Evolutionary conservation across 2,113 vertebrate species (phyloP).

Genomic region (Ovibos moschatus): DNA sequence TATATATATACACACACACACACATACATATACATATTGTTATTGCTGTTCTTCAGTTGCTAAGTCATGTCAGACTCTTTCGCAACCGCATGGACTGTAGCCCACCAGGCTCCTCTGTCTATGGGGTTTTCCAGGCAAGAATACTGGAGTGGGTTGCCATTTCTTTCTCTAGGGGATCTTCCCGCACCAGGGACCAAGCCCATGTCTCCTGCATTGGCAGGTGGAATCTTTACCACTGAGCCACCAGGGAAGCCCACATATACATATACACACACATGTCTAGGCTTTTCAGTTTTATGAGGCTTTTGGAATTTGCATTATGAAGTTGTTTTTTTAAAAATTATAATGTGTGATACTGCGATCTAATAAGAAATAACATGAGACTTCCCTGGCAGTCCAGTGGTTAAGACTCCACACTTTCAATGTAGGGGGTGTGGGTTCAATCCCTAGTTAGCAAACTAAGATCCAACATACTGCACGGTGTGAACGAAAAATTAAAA

Average conservation of each 20-base stretch:
- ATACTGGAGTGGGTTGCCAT: neutral
- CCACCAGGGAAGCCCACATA: neutral
- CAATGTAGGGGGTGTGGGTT: neutral
- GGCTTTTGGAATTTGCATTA: neutral
- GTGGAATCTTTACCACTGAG: neutral
- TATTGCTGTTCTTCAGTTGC: neutral
- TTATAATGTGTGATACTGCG: neutral
- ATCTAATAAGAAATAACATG: neutral
- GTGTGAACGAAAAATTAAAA: neutral
- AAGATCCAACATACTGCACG: neutral
- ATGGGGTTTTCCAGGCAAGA: neutral
- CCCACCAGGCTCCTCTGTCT: neutral
- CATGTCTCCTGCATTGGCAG: neutral
- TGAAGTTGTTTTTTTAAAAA: neutral
- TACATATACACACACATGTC: neutral
- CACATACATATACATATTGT: neutral
- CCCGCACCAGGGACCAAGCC: neutral
- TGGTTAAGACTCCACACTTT: neutral
- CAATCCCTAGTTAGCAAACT: neutral
- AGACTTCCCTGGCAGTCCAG: neutral
- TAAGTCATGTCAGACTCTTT: neutral
- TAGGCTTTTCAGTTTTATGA: neutral
- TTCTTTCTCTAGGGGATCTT: neutral
- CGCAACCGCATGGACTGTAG: neutral
- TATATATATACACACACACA: neutral